Evolutionary conservation across 2,797 vertebrate genomes (phyloP).

Genomic region (Pagetopsis macropterus): DNA sequence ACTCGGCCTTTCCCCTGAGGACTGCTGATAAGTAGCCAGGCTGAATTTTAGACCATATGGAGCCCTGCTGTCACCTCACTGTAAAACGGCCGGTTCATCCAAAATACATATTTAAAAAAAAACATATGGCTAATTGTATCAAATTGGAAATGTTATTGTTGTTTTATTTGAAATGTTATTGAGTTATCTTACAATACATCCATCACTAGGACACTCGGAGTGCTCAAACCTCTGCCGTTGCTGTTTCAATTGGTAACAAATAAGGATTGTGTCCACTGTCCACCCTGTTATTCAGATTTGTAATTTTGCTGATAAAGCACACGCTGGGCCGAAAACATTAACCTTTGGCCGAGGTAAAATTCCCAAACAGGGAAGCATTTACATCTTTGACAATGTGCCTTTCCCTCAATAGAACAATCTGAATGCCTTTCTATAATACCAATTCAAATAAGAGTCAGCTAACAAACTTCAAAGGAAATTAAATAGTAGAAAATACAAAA

Average conservation of each 20-base stretch:
- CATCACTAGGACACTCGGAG: no score
- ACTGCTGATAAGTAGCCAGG: not conserved
- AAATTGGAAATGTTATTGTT: no score
- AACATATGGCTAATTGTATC: no score
- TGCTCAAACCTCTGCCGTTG: not conserved
- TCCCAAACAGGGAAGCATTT: not conserved
- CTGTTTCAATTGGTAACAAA: no score
- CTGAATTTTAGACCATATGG: constrained; percentile 20
- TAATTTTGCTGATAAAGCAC: no score
- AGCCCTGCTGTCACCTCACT: not conserved
- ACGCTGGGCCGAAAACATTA: no score
- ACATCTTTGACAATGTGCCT: not conserved
- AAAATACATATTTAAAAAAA: not conserved
- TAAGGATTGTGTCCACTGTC: no score
- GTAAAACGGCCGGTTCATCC: constrained; percentile 1
- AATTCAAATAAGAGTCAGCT: constrained; percentile 5
- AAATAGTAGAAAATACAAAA: constrained; percentile 6
- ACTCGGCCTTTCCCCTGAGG: constrained; percentile 29
- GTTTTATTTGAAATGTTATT: no score
- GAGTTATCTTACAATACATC: not conserved
- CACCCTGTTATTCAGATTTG: no score
- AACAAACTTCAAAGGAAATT: constrained; percentile 24
- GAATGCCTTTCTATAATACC: not conserved
- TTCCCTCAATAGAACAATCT: not conserved
- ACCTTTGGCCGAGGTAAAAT: not conserved